Base-by-base conservation (phyloP, 2,113 vertebrate genomes). In the Heliornis fulica region DNA sequence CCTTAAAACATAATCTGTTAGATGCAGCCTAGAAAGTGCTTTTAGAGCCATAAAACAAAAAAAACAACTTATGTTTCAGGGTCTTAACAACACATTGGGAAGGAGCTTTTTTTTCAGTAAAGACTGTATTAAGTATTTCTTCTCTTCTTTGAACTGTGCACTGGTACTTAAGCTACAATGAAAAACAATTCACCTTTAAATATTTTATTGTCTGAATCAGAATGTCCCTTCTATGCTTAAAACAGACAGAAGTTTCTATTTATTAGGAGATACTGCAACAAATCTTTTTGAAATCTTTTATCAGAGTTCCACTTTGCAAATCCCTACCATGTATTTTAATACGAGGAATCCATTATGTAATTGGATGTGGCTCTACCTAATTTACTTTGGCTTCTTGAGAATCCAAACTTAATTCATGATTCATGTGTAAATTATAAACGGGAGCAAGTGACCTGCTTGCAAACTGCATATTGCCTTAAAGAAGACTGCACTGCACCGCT, bases 311-410 rank as follows among this genome's bases (percentile, higher is more conserved):
- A 59, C 48, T 93, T 86, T 38, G 76, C 80, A 90, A 83, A 88
- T 81, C 79, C 15, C 18, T 0, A 2, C 60, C 3, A 0, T 93
- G 96, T 95, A 96, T 96, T 91, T 95, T 77, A 85, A 68, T 3
- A 0, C 78, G 87, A 97, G 92, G 91, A 96, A 96, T 96, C 92
- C 94, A 96, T 96, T 96, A 87, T 74, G 87, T 92, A 97, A 96
- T 83, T 94, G 83, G 69, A 96, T 90, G 78, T 90, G 89, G 80
- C 96, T 94, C 92, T 94, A 87, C 18, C 48, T 89, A 90, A 95
- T 94, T 96, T 92, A 89, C 80, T 87, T 97, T 79, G 28, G n/a
- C 83, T 96, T 87, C 94, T 84, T 90, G 90, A 91, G 93, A 95
- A 96, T 77, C 84, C 65, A 92, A 93, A 96, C 2, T 7, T 74